phyloP scores from a whole-genome alignment of 1,140 invertebrate species.

The Cyrtorhinus lividipennis region DNA sequence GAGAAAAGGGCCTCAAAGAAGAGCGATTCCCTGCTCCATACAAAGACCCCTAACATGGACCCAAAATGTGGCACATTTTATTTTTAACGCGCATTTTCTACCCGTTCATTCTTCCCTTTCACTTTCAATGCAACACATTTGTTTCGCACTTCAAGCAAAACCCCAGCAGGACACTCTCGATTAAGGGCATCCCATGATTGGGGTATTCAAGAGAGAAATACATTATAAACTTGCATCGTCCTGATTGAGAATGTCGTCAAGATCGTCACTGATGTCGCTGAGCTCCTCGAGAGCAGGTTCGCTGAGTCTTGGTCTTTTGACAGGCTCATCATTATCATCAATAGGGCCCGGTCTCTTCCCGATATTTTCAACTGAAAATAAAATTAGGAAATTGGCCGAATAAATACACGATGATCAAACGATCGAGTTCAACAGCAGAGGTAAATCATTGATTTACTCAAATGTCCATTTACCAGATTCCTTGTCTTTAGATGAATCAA shows the following conservation, averaged over 20 bases:
- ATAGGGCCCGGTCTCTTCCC: not conserved
- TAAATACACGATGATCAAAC: not conserved
- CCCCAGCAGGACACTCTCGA: too few relatives aligned
- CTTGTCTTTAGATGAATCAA: not conserved
- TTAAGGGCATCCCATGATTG: too few relatives aligned
- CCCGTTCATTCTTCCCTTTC: too few relatives aligned
- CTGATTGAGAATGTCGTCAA: slow-evolving; percentile 67
- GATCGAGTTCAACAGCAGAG: not conserved
- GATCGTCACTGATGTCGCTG: slow-evolving; percentile 74
- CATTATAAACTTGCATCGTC: slow-evolving; percentile 47
- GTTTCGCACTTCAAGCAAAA: too few relatives aligned
- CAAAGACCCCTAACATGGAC: too few relatives aligned
- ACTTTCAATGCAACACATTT: too few relatives aligned
- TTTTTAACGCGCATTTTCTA: too few relatives aligned
- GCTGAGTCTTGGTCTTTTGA: slow-evolving; percentile 20
- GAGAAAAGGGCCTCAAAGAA: too few relatives aligned
- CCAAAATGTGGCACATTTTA: too few relatives aligned
- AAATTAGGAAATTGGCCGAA: too few relatives aligned
- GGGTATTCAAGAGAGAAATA: too few relatives aligned
- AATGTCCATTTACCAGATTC: not conserved
- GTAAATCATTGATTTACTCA: not conserved
- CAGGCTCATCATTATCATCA: slow-evolving; percentile 13
- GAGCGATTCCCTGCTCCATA: too few relatives aligned
- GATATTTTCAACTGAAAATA: not conserved
- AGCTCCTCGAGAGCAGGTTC: slow-evolving; percentile 44